phyloP scores from a whole-genome alignment of 2,797 vertebrate species.

The Sitta carolinensis region DNA sequence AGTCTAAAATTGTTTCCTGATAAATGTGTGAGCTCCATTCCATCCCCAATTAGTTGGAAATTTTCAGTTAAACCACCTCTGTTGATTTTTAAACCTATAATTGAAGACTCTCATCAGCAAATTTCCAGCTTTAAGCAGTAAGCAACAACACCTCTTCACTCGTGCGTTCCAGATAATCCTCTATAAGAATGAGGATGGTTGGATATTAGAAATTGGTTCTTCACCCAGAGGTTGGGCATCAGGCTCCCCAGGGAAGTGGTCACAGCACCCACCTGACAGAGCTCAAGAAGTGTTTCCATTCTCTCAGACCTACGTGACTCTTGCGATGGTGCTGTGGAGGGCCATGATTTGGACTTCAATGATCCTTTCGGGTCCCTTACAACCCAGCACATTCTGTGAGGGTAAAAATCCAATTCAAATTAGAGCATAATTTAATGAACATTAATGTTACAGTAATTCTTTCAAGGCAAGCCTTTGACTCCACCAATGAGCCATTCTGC shows the following conservation, averaged over 20 bases:
- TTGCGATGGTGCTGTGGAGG: not conserved
- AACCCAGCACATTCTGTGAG: not conserved
- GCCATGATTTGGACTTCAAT: not conserved
- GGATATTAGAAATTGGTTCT: not conserved
- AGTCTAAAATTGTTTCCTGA: constrained; percentile 50
- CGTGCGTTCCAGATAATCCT: not conserved
- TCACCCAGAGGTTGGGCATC: not conserved
- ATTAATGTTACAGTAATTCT: not conserved
- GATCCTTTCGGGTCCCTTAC: not conserved
- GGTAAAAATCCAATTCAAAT: not conserved
- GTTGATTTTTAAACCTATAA: not conserved
- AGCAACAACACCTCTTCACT: not conserved
- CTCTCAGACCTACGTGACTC: rapidly evolving
- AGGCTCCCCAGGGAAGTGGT: not conserved
- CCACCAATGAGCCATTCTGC: not conserved
- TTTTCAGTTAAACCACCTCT: not conserved
- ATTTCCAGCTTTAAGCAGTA: not conserved
- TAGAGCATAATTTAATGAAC: not conserved
- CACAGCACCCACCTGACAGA: not conserved
- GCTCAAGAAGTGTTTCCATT: not conserved
- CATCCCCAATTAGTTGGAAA: not conserved
- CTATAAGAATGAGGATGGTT: not conserved
- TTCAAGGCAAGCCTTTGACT: not conserved
- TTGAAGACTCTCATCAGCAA: not conserved
- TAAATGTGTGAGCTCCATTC: not conserved